phyloP scores from a whole-genome alignment of 1,140 invertebrate genomes.

The Nymphalis io region DNA sequence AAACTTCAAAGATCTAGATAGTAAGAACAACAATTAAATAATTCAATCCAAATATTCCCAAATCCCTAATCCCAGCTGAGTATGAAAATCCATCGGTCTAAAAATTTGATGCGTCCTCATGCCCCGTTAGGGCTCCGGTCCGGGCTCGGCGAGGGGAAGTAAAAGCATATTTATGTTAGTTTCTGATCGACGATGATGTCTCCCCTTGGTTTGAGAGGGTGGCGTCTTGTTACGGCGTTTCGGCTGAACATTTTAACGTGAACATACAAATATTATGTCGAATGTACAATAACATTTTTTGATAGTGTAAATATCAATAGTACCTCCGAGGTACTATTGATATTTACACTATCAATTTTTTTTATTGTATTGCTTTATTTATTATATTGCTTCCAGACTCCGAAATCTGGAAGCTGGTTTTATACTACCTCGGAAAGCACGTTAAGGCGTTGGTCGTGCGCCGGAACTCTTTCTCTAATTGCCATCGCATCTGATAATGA shows the following conservation, averaged over 20 bases:
- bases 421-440: no score
- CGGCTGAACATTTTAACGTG: neutral
- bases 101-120: constrained; percentile 39
- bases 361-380: no score
- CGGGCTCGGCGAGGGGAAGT: constrained; percentile 37
- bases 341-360: no score
- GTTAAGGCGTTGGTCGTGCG: no score
- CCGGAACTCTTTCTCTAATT: no score
- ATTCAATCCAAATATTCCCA: constrained; percentile 19
- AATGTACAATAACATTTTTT: no score
- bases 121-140: constrained; percentile 7
- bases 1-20: no score
- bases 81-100: constrained; percentile 25
- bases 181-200: constrained; percentile 73
- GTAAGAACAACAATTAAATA: constrained; percentile 14
- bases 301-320: no score
- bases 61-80: constrained; percentile 21
- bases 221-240: constrained; percentile 44
- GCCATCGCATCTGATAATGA: no score
- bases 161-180: constrained; percentile 77
- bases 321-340: no score
- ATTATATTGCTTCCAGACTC: no score
- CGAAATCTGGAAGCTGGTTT: no score
- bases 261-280: neutral
- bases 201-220: constrained; percentile 57